A percentile compares a stretch with the other conserved stretches of the same genome.
phyloP scores from a whole-genome alignment of 2,888 invertebrate species.

The Eudiplozoon nipponicum region DNA sequence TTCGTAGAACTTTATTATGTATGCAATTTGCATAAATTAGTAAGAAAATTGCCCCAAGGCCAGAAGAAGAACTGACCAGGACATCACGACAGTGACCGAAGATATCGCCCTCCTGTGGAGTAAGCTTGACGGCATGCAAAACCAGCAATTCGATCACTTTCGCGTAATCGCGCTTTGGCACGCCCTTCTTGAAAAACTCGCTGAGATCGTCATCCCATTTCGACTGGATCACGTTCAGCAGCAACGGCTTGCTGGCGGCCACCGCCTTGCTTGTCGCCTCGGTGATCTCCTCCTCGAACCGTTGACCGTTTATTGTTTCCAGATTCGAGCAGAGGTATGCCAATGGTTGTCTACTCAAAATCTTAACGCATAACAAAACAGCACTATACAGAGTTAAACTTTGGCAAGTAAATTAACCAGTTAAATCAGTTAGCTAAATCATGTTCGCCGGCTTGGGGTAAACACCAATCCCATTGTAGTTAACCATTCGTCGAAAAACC shows the following conservation, averaged over 20 bases:
- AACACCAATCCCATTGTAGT: no score
- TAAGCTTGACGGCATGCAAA: constrained; percentile 1
- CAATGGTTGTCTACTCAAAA: constrained; percentile 6
- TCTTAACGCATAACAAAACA: not conserved
- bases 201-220: constrained; percentile 13
- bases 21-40: no score
- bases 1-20: no score
- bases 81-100: constrained; percentile 6
- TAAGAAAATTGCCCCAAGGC: no score
- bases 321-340: constrained; percentile 12
- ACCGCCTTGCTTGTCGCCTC: constrained; percentile 4
- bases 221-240: not conserved
- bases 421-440: not conserved
- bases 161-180: constrained; percentile 3
- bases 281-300: not conserved
- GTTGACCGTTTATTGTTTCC: constrained; percentile 4
- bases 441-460: no score
- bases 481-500: no score
- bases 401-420: not conserved
- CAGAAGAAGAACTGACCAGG: no score
- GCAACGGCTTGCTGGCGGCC: not conserved
- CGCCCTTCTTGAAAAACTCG: constrained; percentile 11
- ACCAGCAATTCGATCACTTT: constrained; percentile 12
- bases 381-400: not conserved
- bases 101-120: constrained; percentile 6